These are phyloP conservation scores for Anseranas semipalmata DNA, from an alignment of 2,113 vertebrate genomes.

Conservation along the genomic window DNA sequence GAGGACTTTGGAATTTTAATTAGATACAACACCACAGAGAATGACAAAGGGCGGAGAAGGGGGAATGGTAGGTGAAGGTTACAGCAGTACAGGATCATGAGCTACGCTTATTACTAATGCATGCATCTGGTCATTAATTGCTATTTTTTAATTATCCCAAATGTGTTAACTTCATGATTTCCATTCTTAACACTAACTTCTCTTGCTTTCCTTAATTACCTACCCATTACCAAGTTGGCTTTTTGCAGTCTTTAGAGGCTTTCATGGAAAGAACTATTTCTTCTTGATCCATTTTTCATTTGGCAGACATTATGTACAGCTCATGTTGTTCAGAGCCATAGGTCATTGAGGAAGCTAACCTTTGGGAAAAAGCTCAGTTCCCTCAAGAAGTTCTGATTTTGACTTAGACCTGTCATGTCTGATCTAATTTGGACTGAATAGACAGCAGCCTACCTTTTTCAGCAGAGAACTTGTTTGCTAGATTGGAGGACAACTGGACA, in stretches of 20 bases:
- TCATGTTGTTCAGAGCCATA: rapidly evolving
- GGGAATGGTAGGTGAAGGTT: slow-evolving; percentile 23
- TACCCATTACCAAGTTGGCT: not conserved
- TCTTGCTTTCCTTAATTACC: not conserved
- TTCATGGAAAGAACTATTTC: not conserved
- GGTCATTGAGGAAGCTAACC: not conserved
- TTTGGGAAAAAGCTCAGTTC: not conserved
- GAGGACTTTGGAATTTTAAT: slow-evolving; percentile 60
- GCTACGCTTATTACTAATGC: not conserved
- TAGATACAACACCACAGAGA: not conserved
- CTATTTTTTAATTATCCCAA: not conserved
- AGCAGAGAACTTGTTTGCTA: not conserved
- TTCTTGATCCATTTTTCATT: not conserved
- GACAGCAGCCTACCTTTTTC: not conserved
- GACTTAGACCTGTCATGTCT: rapidly evolving
- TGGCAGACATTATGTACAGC: not conserved
- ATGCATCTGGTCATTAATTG: not conserved
- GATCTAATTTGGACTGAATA: not conserved
- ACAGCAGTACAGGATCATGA: not conserved
- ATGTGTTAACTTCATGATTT: not conserved
- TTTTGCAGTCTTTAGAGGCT: not conserved
- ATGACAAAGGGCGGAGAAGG: slow-evolving; percentile 18
- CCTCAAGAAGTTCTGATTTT: not conserved
- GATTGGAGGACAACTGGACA: not conserved
- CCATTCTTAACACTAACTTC: not conserved